Evolutionary conservation across 2,888 invertebrate genomes (phyloP), one percentile per base, ranked within the genome.

Genomic region (Ecliptopera silaceata): DNA sequence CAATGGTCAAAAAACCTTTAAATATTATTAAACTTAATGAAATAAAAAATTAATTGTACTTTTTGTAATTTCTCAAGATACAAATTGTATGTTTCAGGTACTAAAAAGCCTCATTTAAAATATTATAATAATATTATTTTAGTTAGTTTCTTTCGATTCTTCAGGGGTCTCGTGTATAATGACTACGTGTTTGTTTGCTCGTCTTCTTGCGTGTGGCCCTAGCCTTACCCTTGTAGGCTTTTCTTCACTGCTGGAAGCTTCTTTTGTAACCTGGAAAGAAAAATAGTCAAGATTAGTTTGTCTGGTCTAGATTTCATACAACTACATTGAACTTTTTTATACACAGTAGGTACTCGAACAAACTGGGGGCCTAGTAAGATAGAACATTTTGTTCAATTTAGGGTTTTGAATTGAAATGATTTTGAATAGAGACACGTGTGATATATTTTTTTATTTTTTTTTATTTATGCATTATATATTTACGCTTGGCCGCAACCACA

Each of bases 161-260:
- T 70, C 61, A 29, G 59, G 34, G 2, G 56, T 48, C 51, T 79
- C 73, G 56, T 80, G 68, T 5, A 81, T 57, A 15, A 80, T 54
- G 0, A 80, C 61, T 0, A 77, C 74, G 47, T 75, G 75, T 61
- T 81, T 84, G 59, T 77, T 76, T 0, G 80, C 84, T 45, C 84
- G 70, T 47, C 84, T 79, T 41, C 84, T 75, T 1, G 82, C 85
- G 22, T 79, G 77, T 0, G 80, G 84, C 5, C 86, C 82, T 1
- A 75, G 66, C 20, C 79, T 72, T 2, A 78, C 65, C 42, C 67
- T 72, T 1, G 75, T 65, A 2, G 77, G 74, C 51, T 81, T 54
- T 11, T 36, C 32, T 3, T 32, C 49, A 2, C 20, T 77, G 6
- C 64, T 75, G 1, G 64, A 45, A 5, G 66, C 75, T 13, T 78